Evolutionary conservation across 1,140 invertebrate genomes (phyloP), one percentile per base, ranked within the genome.

Genomic region (Apis florea): DNA sequence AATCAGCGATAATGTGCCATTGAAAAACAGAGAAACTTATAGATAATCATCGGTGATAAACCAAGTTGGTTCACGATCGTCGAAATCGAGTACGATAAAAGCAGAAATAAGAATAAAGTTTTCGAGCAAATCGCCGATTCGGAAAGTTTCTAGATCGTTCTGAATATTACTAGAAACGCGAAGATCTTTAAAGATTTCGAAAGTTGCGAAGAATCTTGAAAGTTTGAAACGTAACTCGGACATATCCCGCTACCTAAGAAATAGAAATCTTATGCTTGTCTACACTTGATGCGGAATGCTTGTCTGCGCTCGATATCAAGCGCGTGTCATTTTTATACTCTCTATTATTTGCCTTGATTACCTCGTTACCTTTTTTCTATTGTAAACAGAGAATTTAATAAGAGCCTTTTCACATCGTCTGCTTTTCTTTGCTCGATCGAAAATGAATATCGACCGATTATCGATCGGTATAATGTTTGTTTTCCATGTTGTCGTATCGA

Each of bases 191-290:
- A 79, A 71, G 56, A 58, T 71, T 79, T 58, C 56, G 67, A 71
- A 79, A 79, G 76, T 79, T 67, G 58, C 47, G 76, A 79, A 67
- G 49, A 79, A 79, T 79, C 67, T 79, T 79, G 56, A 79, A 79
- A 79, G 67, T 79, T 79, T 61, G 19, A 21, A n/a, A 79, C 56
- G 56, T 63, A 79, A 79, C 76, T 79, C 76, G 4, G 56, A n/a
- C 58, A 47, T 53, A 61, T 71, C 56, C 26, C 31, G 67, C 56
- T 71, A 24, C 68, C 61, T 15, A 21, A 79, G 54, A 71, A 71
- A 79, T 79, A 79, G 56, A 79, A 79, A 71, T 70, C 56, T 71
- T 24, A 79, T 63, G 76, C 67, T 71, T 79, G 76, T 79, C 76
- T 79, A 79, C 76, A 70, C 66, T 61, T 24, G 53, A 59, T 70